These are phyloP conservation scores for Tetramorium alpestre DNA, from an alignment of 1,140 invertebrate species.

Conservation along the genomic window DNA sequence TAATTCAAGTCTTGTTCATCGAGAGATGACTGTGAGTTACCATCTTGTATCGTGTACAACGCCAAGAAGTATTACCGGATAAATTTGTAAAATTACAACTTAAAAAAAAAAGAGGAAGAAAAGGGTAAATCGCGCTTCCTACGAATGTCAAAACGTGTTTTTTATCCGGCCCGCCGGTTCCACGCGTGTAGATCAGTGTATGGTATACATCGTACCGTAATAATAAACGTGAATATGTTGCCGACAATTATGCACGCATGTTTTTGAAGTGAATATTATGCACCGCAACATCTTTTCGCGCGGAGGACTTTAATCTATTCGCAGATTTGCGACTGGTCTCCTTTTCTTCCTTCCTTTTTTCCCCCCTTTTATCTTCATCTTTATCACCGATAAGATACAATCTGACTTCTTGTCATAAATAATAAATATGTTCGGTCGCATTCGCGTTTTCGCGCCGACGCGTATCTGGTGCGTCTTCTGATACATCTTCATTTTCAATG, in stretches of 20 bases:
- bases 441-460: conserved; percentile 6
- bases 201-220: conserved; percentile 49
- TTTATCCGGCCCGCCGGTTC: conserved; percentile 71
- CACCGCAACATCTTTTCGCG: conserved; percentile 42
- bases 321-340: conserved; percentile 30
- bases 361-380: neutral
- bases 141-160: conserved; percentile 61
- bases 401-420: conserved; percentile 30
- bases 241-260: conserved; percentile 56
- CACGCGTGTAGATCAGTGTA: conserved; percentile 66
- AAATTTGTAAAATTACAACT: neutral
- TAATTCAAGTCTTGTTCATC: too few relatives aligned
- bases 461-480: neutral
- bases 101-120: neutral
- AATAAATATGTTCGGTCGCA: conserved; percentile 63
- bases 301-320: conserved; percentile 35
- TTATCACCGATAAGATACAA: conserved; percentile 24
- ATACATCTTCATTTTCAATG: neutral
- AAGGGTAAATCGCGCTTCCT: conserved; percentile 29
- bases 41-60: neutral
- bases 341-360: neutral
- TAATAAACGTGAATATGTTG: conserved; percentile 49
- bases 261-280: conserved; percentile 24
- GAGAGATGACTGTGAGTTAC: neutral
- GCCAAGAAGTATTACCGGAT: neutral